Evolutionary conservation across 2,797 vertebrate genomes (phyloP).

Genomic region (Pantherophis alleghaniensis): DNA sequence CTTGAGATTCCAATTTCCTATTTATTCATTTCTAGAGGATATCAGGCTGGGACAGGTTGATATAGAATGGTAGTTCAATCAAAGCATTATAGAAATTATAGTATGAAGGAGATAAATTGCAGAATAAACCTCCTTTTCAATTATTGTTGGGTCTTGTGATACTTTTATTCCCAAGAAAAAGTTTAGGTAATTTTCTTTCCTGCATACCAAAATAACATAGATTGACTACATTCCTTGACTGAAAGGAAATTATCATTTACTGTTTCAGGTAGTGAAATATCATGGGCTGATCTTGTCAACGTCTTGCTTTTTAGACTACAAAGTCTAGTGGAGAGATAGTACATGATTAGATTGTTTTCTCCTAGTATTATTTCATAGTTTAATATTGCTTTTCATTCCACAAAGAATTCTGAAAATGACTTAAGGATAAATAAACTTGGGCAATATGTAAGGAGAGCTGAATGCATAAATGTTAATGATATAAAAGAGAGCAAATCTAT

Average conservation of each 20-base stretch:
- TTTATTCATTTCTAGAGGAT: not conserved
- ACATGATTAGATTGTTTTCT: not conserved
- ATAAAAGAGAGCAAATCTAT: not conserved
- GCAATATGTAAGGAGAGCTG: not conserved
- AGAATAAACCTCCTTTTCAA: not conserved
- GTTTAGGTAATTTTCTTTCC: not conserved
- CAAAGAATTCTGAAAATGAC: not conserved
- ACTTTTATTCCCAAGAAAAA: not conserved
- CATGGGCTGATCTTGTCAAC: not conserved
- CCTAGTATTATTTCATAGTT: not conserved
- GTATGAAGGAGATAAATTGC: not conserved
- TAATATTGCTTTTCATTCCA: not conserved
- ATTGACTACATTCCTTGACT: not conserved
- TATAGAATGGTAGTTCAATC: not conserved
- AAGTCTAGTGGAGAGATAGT: not conserved
- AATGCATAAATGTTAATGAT: not conserved
- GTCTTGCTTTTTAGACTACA: not conserved
- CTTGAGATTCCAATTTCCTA: not conserved
- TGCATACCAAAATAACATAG: not conserved
- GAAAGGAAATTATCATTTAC: not conserved
- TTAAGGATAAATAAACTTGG: not conserved
- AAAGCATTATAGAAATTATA: not conserved
- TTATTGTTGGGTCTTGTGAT: not conserved
- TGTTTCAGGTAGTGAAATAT: not conserved
- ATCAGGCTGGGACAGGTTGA: not conserved